phyloP scores from a whole-genome alignment of 2,113 vertebrate genomes.

The Oreochromis niloticus region DNA sequence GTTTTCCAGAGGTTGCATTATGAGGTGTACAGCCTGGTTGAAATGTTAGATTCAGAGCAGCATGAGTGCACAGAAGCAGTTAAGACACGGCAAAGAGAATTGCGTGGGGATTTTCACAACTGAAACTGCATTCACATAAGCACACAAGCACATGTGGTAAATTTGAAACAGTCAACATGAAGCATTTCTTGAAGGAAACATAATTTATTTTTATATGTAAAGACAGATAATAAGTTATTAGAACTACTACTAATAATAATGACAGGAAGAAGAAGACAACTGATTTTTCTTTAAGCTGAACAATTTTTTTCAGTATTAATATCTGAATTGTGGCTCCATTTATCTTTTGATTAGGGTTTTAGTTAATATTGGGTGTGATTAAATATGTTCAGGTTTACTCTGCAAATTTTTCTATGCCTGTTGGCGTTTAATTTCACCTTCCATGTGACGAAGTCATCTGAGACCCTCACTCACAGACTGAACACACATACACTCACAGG shows the following conservation, averaged over 20 bases:
- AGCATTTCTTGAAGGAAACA: neutral
- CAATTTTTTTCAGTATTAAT: neutral
- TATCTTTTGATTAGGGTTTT: neutral
- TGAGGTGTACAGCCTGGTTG: neutral
- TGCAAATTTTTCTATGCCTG: rapidly evolving
- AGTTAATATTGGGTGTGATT: neutral
- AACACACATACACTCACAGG: neutral
- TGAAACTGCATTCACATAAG: neutral
- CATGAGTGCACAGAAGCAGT: neutral
- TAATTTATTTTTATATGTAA: neutral
- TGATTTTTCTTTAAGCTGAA: neutral
- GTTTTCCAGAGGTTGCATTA: neutral
- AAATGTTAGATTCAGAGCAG: neutral
- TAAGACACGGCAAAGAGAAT: neutral
- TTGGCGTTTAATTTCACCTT: neutral
- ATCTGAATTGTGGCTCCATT: neutral
- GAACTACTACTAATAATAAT: neutral
- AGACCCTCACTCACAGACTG: neutral
- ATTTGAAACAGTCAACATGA: neutral
- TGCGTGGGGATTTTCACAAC: neutral
- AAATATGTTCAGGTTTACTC: neutral
- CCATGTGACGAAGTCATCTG: neutral
- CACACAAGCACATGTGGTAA: neutral
- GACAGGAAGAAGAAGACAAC: neutral
- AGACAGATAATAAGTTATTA: neutral